Evolutionary conservation across 1,140 invertebrate species (phyloP), one percentile per base, ranked within the genome.

Genomic region (Microplitis mediator): DNA sequence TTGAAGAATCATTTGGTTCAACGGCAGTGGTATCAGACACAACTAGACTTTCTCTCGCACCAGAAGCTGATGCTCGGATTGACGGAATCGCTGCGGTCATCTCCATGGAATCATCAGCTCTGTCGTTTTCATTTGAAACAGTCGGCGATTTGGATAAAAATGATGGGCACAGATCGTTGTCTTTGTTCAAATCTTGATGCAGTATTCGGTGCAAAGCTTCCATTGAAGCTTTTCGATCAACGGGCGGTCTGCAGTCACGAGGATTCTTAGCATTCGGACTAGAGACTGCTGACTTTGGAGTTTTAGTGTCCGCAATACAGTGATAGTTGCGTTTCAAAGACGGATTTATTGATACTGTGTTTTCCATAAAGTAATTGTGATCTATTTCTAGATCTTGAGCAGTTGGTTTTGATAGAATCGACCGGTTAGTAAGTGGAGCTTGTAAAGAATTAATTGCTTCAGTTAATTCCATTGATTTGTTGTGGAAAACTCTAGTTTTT

Each of bases 401-500:
- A 13, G 4, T 2, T 11, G 13, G 3, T 11, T 54, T 8, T 11
- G 13, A 4, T 11, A 11, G 1, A 32, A 31, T 32, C 3, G 13
- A 3, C 16, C 50, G 39, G 45, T 23, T 23, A 11, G 4, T 13
- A 6, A 70, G 8, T 62, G 9, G 45, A 31, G 13, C 1, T 4
- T 52, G 16, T 51, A 36, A 58, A 67, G 51, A 16, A 31, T 11
- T 11, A 3, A 68, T 68, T 32, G 69, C 69, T 68, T 71, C 51
- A n/a, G 73, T 74, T 8, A 74, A 50, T n/a, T 74, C 69, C 69
- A 72, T 64, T 4, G 68, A 68, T 56, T 69, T 34, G 31, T 73
- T 52, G 11, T 69, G 16, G 35, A 60, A 71, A 3, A 74, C 51
- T 51, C 31, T 5, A 4, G 63, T 64, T 13, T 67, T n/a, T 4